phyloP scores from a whole-genome alignment of 2,888 invertebrate species.

The Diarsia mendica region DNA sequence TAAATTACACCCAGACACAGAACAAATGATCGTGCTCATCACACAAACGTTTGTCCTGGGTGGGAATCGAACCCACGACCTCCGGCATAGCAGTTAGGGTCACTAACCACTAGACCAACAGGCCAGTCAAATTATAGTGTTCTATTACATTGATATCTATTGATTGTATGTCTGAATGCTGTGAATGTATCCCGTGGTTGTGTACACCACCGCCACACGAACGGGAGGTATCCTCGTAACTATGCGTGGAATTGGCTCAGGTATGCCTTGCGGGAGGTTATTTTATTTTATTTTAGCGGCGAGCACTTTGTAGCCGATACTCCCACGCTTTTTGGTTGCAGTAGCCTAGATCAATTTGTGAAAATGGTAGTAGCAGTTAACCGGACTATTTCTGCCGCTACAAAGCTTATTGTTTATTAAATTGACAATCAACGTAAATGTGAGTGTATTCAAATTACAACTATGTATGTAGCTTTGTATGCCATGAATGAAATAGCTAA shows the following conservation, averaged over 20 bases:
- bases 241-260: slow-evolving; percentile 25
- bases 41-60: no score
- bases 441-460: background rate
- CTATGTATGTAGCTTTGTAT: background rate
- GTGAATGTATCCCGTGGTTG: slow-evolving; percentile 6
- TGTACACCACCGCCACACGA: background rate
- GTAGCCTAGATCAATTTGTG: background rate
- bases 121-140: background rate
- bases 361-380: background rate
- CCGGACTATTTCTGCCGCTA: background rate
- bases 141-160: slow-evolving; percentile 2
- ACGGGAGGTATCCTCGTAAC: slow-evolving; percentile 13
- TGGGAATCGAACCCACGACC: no score
- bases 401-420: background rate
- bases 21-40: no score
- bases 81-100: no score
- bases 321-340: background rate
- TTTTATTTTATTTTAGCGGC: slow-evolving; percentile 33
- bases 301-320: background rate
- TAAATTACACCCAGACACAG: no score
- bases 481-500: no score
- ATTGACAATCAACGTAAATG: background rate
- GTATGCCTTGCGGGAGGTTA: slow-evolving; percentile 22
- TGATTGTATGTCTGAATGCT: slow-evolving; percentile 1
- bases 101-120: no score